Conservation (phyloP, 2,888 invertebrate genomes). For the Plebejus anna region DNA sequence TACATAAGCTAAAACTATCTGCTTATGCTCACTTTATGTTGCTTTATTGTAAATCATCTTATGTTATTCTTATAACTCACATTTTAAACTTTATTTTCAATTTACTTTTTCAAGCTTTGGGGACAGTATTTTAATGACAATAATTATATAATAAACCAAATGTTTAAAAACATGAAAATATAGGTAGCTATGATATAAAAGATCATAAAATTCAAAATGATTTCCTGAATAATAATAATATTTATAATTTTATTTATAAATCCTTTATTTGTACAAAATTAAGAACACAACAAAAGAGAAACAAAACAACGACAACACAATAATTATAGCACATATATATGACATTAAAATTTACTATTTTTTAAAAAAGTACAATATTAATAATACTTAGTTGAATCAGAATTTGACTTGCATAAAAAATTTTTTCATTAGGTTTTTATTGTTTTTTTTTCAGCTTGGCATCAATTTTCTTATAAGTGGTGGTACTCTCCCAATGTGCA, state of each 20-base stretch:
- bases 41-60: conserved; percentile 7
- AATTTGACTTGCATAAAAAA: neutral
- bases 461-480: neutral
- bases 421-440: neutral
- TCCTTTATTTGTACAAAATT: no score
- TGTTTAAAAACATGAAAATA: neutral
- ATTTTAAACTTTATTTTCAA: neutral
- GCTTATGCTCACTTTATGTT: conserved; percentile 19
- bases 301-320: no score
- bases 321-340: no score
- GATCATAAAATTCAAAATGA: neutral
- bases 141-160: neutral
- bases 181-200: neutral
- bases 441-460: neutral
- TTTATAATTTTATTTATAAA: no score
- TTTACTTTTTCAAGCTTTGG: neutral
- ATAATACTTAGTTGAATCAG: neutral
- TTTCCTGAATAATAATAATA: neutral
- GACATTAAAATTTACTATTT: no score
- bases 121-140: neutral
- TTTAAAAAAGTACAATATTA: neutral
- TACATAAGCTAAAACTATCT: conserved; percentile 1
- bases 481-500: neutral
- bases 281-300: no score
- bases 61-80: neutral